Conservation (phyloP, 2,888 invertebrate species). For the Melanchra persicariae region DNA sequence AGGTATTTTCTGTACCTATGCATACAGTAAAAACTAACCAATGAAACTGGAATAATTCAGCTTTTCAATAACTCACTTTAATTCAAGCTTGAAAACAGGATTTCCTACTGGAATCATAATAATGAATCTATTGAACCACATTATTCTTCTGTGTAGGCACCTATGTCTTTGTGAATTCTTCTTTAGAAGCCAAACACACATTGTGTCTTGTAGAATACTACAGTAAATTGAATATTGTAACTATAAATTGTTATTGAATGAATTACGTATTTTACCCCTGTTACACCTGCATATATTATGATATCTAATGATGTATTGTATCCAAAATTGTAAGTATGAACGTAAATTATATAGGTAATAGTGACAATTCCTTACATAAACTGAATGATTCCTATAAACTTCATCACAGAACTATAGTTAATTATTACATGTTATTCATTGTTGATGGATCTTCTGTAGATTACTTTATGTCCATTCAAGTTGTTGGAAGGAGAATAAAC, state of each 20-base stretch:
- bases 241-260: neutral
- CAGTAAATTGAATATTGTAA: too few species aligned
- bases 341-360: too few species aligned
- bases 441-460: neutral
- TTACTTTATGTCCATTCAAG: conserved; percentile 4
- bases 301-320: neutral
- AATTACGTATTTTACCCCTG: neutral
- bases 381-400: too few species aligned
- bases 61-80: too few species aligned
- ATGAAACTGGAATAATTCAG: too few species aligned
- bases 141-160: neutral
- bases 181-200: neutral
- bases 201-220: conserved; percentile 12
- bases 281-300: neutral
- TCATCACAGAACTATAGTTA: neutral
- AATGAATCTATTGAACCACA: too few species aligned
- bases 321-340: too few species aligned
- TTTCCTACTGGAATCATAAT: too few species aligned
- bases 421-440: neutral
- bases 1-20: too few species aligned
- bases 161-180: neutral
- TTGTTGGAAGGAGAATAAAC: conserved; percentile 13
- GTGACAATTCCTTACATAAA: too few species aligned
- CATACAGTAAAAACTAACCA: too few species aligned
- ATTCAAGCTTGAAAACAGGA: too few species aligned